phyloP scores from a whole-genome alignment of 2,113 vertebrate species.

The Hucho hucho region DNA sequence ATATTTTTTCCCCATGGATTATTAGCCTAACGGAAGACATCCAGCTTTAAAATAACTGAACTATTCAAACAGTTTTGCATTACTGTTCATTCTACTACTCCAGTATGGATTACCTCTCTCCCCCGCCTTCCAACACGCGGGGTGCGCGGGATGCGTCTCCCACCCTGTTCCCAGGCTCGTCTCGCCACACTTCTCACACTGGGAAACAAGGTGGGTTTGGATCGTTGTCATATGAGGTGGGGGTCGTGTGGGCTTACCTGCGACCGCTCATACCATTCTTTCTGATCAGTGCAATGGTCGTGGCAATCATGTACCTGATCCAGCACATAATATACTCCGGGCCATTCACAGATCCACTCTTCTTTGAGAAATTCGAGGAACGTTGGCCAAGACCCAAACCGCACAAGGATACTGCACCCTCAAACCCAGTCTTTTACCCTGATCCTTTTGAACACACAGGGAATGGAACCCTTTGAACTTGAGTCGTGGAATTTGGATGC shows the following conservation, averaged over 20 bases:
- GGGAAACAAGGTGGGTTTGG: slow-evolving; percentile 50
- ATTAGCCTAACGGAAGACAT: slow-evolving; percentile 5
- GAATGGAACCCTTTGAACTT: slow-evolving; percentile 48
- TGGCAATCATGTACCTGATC: slow-evolving; percentile 73
- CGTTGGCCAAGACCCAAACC: slow-evolving; percentile 72
- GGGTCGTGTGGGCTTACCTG: slow-evolving; percentile 77
- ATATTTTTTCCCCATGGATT: not conserved
- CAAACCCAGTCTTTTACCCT: slow-evolving; percentile 26
- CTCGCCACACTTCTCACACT: slow-evolving; percentile 60
- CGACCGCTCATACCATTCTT: slow-evolving; percentile 81
- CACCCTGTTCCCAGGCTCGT: slow-evolving; percentile 40
- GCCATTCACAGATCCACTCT: slow-evolving; percentile 81
- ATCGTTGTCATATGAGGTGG: slow-evolving; percentile 57
- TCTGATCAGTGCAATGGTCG: slow-evolving; percentile 79
- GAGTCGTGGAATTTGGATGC: not conserved
- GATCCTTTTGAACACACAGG: slow-evolving; percentile 20
- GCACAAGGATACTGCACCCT: not conserved
- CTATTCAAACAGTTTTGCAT: not conserved
- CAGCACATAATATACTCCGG: slow-evolving; percentile 79
- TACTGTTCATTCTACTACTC: not conserved
- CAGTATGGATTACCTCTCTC: slow-evolving; percentile 53
- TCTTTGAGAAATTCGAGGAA: slow-evolving; percentile 82
- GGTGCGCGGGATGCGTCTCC: slow-evolving; percentile 33
- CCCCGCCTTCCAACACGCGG: slow-evolving; percentile 36
- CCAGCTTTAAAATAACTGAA: not conserved